A percentile compares a stretch with the other conserved stretches of the same genome.
phyloP scores from a whole-genome alignment of 2,888 invertebrate species.

The Eurytoma californica region DNA sequence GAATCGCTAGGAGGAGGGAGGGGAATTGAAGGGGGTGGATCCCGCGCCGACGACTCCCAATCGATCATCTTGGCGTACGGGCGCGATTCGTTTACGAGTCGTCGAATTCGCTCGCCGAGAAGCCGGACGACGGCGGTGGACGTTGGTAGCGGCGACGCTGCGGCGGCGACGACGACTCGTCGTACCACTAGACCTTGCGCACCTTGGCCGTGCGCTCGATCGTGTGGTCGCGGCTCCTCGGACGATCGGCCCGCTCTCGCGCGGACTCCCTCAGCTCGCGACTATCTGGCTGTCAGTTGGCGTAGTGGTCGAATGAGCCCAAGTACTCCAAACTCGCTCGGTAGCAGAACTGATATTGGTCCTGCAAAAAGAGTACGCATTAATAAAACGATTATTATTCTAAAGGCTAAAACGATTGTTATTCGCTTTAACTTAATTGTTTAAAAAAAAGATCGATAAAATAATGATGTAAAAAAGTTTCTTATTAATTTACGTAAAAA shows the following conservation, averaged over 20 bases:
- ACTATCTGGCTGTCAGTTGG: slow-evolving; percentile 82
- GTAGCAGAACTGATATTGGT: slow-evolving; percentile 99
- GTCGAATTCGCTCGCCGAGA: slow-evolving; percentile 55
- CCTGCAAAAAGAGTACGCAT: slow-evolving; percentile 78
- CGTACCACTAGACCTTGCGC: slow-evolving; percentile 69
- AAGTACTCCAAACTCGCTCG: slow-evolving; percentile 98
- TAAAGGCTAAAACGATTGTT: too few species aligned
- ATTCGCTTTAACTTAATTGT: background rate
- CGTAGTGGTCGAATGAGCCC: slow-evolving; percentile 97
- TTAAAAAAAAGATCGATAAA: background rate
- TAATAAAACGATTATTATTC: too few species aligned
- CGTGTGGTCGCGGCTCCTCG: slow-evolving; percentile 61
- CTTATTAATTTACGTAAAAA: too few species aligned
- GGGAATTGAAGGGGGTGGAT: too few species aligned
- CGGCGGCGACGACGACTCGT: slow-evolving; percentile 53
- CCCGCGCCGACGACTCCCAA: too few species aligned
- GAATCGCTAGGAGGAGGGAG: too few species aligned
- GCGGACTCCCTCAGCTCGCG: slow-evolving; percentile 67
- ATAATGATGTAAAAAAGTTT: too few species aligned
- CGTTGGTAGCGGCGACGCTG: slow-evolving; percentile 25
- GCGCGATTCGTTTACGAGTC: slow-evolving; percentile 14
- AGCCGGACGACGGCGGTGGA: slow-evolving; percentile 50
- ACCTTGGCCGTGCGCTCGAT: slow-evolving; percentile 70
- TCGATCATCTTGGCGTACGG: background rate
- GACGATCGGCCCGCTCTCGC: slow-evolving; percentile 49